phyloP scores from a whole-genome alignment of 2,113 vertebrate genomes.

The Anoplopoma fimbria region DNA sequence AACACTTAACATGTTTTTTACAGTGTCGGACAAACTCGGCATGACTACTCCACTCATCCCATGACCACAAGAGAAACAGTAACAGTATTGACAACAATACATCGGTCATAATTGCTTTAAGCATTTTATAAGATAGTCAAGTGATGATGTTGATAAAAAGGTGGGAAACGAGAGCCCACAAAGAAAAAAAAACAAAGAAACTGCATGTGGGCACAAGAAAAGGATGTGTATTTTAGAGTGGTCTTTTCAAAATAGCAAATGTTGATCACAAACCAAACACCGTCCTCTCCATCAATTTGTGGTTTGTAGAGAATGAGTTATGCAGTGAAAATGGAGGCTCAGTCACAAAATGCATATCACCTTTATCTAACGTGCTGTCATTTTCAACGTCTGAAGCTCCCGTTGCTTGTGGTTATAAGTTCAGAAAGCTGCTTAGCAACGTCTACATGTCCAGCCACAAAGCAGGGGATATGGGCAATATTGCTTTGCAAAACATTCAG shows the following conservation, averaged over 20 bases:
- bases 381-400: conserved; percentile 27
- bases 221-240: not conserved
- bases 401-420: conserved; percentile 46
- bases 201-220: not conserved
- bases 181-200: conserved; percentile 10
- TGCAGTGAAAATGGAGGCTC: conserved; percentile 26
- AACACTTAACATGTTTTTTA: conserved; percentile 38
- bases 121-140: conserved; percentile 47
- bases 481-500: conserved; percentile 64
- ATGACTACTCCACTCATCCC: conserved; percentile 39
- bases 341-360: conserved; percentile 26
- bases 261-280: conserved; percentile 23
- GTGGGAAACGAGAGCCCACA: conserved; percentile 16
- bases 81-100: conserved; percentile 70
- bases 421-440: conserved; percentile 65
- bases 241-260: not conserved
- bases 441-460: conserved; percentile 45
- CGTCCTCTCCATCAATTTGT: conserved; percentile 4
- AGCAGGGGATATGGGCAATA: conserved; percentile 44
- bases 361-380: conserved; percentile 24
- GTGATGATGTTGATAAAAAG: conserved; percentile 33
- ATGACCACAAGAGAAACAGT: conserved; percentile 68
- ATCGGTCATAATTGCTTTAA: conserved; percentile 56
- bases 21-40: conserved; percentile 51
- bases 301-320: conserved; percentile 37